A percentile compares a stretch with the other conserved stretches of the same genome.
Evolutionary conservation across 2,797 vertebrate species (phyloP).

Genomic region (Benthosema pterotum): DNA sequence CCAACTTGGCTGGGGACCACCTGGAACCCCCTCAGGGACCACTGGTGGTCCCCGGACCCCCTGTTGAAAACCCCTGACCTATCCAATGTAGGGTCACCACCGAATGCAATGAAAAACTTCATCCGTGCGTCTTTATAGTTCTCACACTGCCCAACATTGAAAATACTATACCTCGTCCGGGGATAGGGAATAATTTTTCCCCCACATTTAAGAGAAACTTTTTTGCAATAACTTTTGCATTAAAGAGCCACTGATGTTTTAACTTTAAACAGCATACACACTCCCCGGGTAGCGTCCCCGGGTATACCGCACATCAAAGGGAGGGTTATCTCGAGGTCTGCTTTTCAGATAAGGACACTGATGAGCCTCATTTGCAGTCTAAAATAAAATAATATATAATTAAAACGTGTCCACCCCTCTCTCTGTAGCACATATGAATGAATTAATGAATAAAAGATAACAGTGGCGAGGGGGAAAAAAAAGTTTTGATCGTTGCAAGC

Average conservation of each 20-base stretch:
- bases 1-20: too few species aligned
- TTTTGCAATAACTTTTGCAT: background rate
- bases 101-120: too few species aligned
- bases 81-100: too few species aligned
- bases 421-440: slow-evolving; percentile 11
- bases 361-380: slow-evolving; percentile 13
- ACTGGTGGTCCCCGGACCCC: too few species aligned
- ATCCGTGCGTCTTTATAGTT: too few species aligned
- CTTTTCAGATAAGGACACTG: slow-evolving; percentile 1
- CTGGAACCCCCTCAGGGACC: too few species aligned
- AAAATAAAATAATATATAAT: too few species aligned
- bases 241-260: background rate
- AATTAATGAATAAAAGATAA: slow-evolving; percentile 48
- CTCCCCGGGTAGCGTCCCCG: background rate
- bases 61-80: too few species aligned
- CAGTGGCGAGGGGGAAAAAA: too few species aligned
- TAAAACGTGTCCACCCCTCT: background rate
- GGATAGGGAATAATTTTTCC: too few species aligned
- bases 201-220: background rate
- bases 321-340: slow-evolving; percentile 3
- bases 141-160: too few species aligned
- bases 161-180: too few species aligned
- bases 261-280: background rate
- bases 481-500: slow-evolving; percentile 3
- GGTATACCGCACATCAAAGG: background rate